phyloP scores from a whole-genome alignment of 2,888 invertebrate species.

The Pseudanteris insignis region DNA sequence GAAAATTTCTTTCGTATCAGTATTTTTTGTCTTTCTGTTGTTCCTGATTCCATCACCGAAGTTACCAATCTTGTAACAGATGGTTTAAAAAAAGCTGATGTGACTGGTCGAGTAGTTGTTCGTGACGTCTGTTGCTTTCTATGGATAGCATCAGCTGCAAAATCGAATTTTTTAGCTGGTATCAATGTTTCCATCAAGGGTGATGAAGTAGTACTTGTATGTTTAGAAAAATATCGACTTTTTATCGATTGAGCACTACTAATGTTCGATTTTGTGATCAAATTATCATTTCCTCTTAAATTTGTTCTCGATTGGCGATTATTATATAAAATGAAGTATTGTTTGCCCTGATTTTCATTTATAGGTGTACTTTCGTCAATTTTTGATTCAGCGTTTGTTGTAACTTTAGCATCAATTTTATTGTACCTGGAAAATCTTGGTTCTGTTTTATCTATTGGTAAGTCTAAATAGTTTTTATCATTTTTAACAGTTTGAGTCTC shows the following conservation, averaged over 20 bases:
- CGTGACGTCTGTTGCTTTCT: conserved; percentile 57
- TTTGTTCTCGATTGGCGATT: conserved; percentile 38
- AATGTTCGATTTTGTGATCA: not conserved
- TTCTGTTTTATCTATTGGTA: not conserved
- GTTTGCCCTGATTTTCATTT: conserved; percentile 41
- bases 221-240: conserved; percentile 53
- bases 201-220: conserved; percentile 50
- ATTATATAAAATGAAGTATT: conserved; percentile 1
- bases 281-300: conserved; percentile 3
- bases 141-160: conserved; percentile 57
- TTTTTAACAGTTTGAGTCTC: no score
- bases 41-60: conserved; percentile 66
- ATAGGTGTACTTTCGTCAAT: not conserved
- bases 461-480: no score
- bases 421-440: conserved; percentile 26
- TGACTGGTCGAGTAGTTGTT: conserved; percentile 48
- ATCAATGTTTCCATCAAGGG: conserved; percentile 60
- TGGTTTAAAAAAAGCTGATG: conserved; percentile 54
- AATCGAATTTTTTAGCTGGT: conserved; percentile 62
- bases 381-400: conserved; percentile 4
- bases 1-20: conserved; percentile 64
- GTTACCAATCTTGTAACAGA: conserved; percentile 67
- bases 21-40: conserved; percentile 67
- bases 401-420: conserved; percentile 30
- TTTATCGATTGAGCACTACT: conserved; percentile 38